Base-by-base conservation (phyloP, 2,113 vertebrate species). In the Xyrauchen texanus region DNA sequence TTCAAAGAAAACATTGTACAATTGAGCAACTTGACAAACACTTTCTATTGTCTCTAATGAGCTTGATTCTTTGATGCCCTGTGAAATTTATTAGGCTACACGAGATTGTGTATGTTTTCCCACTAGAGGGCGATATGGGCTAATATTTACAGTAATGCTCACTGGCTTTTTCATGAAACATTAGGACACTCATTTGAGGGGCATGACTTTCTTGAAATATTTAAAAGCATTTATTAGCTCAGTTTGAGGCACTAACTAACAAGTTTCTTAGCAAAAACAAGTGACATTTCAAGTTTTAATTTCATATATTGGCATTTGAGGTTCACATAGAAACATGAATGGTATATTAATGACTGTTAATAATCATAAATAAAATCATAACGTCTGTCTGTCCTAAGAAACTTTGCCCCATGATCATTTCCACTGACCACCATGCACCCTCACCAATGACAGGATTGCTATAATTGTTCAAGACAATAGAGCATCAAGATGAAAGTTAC, bases 61-160 rank as follows among this genome's bases (percentile, higher is more conserved):
- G 21, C 21, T 34, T 34, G 21, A 1, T 34, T 34, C 21, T 3
- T 34, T 34, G 21, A 34, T n/a, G n/a, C n/a, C n/a, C n/a, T n/a
- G n/a, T n/a, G n/a, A n/a, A n/a, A n/a, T n/a, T n/a, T n/a, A n/a
- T n/a, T n/a, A n/a, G n/a, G n/a, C n/a, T n/a, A n/a, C n/a, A n/a
- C n/a, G n/a, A n/a, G n/a, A n/a, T n/a, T n/a, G n/a, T n/a, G 7
- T n/a, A 55, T 42, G 7, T 13, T 4, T 34, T 8, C 15, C 8
- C n/a, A 4, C 73, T 46, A 80, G 73, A 67, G 61, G 82, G 73
- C 82, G 70, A 46, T 61, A 21, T 67, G 64, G 46, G 6, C 15
- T 76, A 9, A n/a, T 52, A 45, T 42, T n/a, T 15, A 34, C 21
- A 34, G 21, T 34, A 58, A 58, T 15, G n/a, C 15, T 58, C 13